phyloP scores from a whole-genome alignment of 2,113 vertebrate genomes.

The Panthera tigris region DNA sequence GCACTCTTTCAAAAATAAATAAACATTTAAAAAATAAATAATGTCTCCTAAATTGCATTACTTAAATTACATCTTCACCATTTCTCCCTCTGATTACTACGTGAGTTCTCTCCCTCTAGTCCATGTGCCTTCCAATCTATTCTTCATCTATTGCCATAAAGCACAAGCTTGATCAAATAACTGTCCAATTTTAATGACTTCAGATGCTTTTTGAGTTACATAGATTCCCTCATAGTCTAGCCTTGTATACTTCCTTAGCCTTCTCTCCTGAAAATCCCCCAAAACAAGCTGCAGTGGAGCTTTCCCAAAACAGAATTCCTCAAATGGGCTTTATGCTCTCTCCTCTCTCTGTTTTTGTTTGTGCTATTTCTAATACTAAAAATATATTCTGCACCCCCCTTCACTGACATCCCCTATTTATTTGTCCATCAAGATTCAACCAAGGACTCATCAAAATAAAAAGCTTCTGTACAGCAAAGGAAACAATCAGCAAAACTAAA shows the following conservation, averaged over 20 bases:
- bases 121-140: not conserved
- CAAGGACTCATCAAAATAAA: not conserved
- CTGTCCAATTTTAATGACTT: not conserved
- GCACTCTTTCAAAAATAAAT: too few species aligned
- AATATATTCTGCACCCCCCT: not conserved
- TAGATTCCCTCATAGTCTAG: not conserved
- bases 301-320: not conserved
- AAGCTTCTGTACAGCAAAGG: too few species aligned
- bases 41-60: not conserved
- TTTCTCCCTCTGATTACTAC: not conserved
- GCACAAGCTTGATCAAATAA: not conserved
- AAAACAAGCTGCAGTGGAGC: not conserved
- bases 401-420: not conserved
- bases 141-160: not conserved
- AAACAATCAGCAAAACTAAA: too few species aligned
- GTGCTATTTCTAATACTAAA: not conserved
- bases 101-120: accelerated
- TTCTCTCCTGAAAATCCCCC: not conserved
- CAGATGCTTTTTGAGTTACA: not conserved
- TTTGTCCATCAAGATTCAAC: not conserved
- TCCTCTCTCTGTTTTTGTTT: not conserved
- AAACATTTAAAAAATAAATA: not conserved
- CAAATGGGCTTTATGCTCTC: not conserved
- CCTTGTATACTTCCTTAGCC: not conserved
- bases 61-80: too few species aligned